A percentile compares a stretch with the other conserved stretches of the same genome.
Evolutionary conservation across 2,888 invertebrate genomes (phyloP).

Genomic region (Xestia ashworthii): DNA sequence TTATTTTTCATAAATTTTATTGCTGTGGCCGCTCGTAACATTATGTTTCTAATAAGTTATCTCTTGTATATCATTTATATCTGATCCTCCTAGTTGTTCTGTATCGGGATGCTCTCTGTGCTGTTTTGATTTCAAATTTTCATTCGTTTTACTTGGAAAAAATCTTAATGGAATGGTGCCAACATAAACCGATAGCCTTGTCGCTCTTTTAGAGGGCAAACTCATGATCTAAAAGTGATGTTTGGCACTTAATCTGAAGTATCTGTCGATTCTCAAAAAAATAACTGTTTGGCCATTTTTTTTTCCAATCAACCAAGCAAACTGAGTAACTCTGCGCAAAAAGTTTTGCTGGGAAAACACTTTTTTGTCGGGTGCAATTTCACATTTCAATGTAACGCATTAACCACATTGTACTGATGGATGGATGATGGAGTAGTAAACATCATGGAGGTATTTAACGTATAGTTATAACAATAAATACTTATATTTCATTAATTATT

Average conservation of each 20-base stretch:
- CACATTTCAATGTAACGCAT: no score
- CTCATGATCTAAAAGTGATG: neutral
- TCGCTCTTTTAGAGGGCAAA: neutral
- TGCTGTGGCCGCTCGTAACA: slow-evolving; percentile 72
- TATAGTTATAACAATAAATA: no score
- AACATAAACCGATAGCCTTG: neutral
- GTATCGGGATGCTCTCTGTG: neutral
- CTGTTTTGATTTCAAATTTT: neutral
- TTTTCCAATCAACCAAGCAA: no score
- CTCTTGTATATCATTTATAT: slow-evolving; percentile 42
- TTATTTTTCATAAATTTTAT: slow-evolving; percentile 82
- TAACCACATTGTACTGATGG: no score
- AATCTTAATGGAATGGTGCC: neutral
- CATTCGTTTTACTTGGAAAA: neutral
- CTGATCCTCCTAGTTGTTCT: neutral
- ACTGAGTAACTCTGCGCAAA: no score
- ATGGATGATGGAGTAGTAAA: no score
- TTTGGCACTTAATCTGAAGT: neutral
- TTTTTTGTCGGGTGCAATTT: no score
- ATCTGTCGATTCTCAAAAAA: neutral
- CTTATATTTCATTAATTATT: no score
- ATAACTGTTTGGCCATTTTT: neutral
- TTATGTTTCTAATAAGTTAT: slow-evolving; percentile 66
- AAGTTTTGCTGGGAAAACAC: no score
- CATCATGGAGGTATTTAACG: no score